Evolutionary conservation across 2,888 invertebrate species (phyloP), one percentile per base, ranked within the genome.

Genomic region (Noctua comes): DNA sequence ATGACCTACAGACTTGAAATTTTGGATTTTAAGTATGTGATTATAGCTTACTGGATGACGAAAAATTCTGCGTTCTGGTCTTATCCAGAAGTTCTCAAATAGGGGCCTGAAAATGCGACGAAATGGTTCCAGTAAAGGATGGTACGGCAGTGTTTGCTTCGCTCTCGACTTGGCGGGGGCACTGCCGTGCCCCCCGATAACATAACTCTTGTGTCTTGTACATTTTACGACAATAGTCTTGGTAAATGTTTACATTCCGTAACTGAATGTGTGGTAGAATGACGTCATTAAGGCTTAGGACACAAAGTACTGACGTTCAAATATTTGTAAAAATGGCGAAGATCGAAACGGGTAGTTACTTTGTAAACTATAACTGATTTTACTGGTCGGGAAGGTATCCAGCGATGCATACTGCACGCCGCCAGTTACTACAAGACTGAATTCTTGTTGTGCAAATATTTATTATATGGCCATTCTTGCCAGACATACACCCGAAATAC

Each of bases 211-310:
- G 4, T 40, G 54, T 31, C 69, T 16, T 10, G 51, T 46, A 54
- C 18, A 74, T 51, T 73, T 77, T n/a, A 68, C 62, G 51, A 73
- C 75, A 70, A 70, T 43, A 54, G 21, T 70, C 64, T 46, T 24
- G 27, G 73, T 69, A 82, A 77, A 78, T 84, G 76, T 59, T 77
- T 73, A 64, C 83, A 82, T 82, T 82, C 69, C 70, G 59, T 86
- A 76, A 57, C 82, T 77, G 27, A 62, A 46, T 65, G 46, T 59
- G 43, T 51, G 40, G n/a, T 31, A 51, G 11, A 40, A 64, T 73
- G 59, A 72, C 64, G 68, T 75, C 65, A 68, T 11, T 59, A 36
- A 73, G 43, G 66, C 48, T 16, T 13, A 27, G 46, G 64, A 43
- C 59, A 54, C 74, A 75, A 40, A n/a, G 24, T n/a, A 27, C 48